A percentile compares a stretch with the other conserved stretches of the same genome.
Conservation (phyloP, 92 coral and sea anemone genomes). For the Palythoa heliodiscus region DNA sequence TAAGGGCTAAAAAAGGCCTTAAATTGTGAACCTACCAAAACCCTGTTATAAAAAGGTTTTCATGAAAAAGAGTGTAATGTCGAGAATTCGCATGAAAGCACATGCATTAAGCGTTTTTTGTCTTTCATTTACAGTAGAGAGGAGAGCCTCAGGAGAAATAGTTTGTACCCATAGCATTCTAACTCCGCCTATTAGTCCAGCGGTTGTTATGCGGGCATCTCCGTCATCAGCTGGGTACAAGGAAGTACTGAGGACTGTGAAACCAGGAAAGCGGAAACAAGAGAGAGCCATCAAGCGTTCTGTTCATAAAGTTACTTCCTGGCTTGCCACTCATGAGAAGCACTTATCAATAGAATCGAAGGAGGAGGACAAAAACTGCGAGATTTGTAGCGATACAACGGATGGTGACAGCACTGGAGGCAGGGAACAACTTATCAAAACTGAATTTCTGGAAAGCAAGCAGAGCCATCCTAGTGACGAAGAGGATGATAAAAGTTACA, state of each 20-base stretch:
- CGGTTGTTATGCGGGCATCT: background rate
- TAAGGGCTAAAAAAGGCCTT: too few species aligned
- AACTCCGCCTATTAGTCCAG: constrained; percentile 23
- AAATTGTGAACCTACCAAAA: too few species aligned
- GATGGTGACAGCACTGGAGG: background rate
- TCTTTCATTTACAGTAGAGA: background rate
- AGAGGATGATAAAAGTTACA: background rate
- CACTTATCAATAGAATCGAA: background rate
- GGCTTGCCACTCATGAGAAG: constrained; percentile 7
- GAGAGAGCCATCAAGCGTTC: constrained; percentile 11
- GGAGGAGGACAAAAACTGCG: background rate
- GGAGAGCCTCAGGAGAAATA: background rate
- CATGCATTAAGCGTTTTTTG: too few species aligned
- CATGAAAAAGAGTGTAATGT: too few species aligned
- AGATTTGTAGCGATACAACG: background rate
- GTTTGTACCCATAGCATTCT: too few species aligned
- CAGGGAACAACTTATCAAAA: background rate
- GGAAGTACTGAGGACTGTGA: background rate
- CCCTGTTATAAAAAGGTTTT: too few species aligned
- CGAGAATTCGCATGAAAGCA: too few species aligned
- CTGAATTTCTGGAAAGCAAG: background rate
- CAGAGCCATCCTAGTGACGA: background rate
- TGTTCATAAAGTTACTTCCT: constrained; percentile 9
- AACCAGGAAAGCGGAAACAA: background rate
- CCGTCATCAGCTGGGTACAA: background rate